Conservation (phyloP, 2,113 vertebrate species). For the Odontophorus gujanensis region DNA sequence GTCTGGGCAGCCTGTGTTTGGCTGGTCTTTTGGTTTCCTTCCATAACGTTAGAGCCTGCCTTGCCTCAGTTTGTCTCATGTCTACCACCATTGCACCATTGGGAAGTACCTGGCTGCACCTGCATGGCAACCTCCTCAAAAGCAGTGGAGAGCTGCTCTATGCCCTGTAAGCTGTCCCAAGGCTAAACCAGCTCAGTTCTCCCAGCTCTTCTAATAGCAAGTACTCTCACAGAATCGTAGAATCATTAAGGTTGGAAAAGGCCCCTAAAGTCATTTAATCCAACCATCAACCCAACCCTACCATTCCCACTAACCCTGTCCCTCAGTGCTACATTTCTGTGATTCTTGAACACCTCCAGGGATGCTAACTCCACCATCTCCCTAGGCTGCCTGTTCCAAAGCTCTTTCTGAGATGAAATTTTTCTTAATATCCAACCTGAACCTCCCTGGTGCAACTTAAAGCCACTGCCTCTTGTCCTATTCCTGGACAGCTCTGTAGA, state of each 20-base stretch:
- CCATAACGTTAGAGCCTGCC: background rate
- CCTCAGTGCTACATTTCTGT: too few species aligned
- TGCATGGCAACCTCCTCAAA: background rate
- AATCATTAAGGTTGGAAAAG: too few species aligned
- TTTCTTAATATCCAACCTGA: too few species aligned
- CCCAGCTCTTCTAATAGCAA: background rate
- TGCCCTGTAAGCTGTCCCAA: background rate
- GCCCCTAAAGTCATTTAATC: too few species aligned
- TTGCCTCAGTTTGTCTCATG: background rate
- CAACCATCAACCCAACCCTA: too few species aligned
- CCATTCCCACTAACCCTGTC: too few species aligned
- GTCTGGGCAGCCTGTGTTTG: background rate
- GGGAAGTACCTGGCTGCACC: background rate
- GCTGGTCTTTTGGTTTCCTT: background rate
- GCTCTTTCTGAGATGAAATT: too few species aligned
- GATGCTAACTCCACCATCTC: too few species aligned
- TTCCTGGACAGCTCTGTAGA: background rate
- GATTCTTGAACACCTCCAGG: too few species aligned
- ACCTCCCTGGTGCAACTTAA: too few species aligned
- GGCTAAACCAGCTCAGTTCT: background rate
- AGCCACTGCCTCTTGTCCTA: too few species aligned
- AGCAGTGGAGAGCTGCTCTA: background rate
- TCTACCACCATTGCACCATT: fast-evolving
- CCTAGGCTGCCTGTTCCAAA: too few species aligned
- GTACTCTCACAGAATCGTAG: background rate